These are phyloP conservation scores for Pegea sp. DNA, from an alignment of 23 tunicate species.

Conservation along the genomic window DNA sequence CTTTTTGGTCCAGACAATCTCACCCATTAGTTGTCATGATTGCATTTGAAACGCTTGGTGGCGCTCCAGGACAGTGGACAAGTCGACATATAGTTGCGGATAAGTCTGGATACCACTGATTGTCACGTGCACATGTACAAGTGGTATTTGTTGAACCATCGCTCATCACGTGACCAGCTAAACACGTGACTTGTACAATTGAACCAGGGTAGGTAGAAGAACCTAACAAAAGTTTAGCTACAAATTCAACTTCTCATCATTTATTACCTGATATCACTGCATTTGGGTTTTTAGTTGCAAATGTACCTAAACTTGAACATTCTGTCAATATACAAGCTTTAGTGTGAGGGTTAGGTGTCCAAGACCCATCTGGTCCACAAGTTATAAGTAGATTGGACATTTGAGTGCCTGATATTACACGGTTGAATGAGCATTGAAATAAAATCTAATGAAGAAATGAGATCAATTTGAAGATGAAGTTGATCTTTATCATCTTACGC, in stretches of 20 bases:
- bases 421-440: conserved; percentile 13
- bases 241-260: not conserved
- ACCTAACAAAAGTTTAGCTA: too few relatives aligned
- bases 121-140: conserved; percentile 7
- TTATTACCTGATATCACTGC: conserved; percentile 20
- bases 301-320: conserved; percentile 6
- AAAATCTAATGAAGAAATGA: conserved; percentile 6
- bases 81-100: conserved; percentile 13
- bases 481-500: too few relatives aligned
- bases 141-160: conserved; percentile 5
- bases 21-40: conserved; percentile 1
- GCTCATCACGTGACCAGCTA: conserved; percentile 20
- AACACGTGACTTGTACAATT: conserved; percentile 17
- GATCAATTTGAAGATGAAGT: not conserved
- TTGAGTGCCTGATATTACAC: conserved; percentile 3
- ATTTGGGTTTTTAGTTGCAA: conserved; percentile 2
- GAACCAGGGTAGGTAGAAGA: conserved; percentile 12
- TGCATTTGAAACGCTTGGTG: conserved; percentile 6
- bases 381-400: conserved; percentile 1
- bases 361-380: conserved; percentile 20
- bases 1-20: too few relatives aligned
- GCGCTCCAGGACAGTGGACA: conserved; percentile 14
- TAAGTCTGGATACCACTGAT: conserved; percentile 31
- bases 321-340: conserved; percentile 17
- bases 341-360: conserved; percentile 28